Base-by-base conservation (phyloP, 2,797 vertebrate genomes). In the Notolabrus celidotus region DNA sequence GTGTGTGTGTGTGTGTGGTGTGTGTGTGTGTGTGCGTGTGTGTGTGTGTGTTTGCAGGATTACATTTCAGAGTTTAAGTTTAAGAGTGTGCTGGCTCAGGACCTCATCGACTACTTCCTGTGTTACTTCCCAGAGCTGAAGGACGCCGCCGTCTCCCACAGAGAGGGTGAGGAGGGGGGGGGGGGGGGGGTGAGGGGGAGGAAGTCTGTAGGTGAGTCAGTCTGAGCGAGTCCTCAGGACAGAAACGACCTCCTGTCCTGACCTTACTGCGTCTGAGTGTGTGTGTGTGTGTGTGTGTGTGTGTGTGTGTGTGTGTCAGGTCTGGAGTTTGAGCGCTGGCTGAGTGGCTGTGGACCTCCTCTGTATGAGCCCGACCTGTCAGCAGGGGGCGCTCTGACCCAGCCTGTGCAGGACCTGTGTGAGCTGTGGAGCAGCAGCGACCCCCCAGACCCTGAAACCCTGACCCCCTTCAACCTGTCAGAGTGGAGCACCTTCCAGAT, bases 401-500 rank as follows among this genome's bases (percentile, higher is more conserved):
- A 77, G 55, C 96, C 97, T 0, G 97, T 98, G 63, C 95, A 97
- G 90, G 90, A 85, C 0, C 95, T 99, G 59, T 97, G 96, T 88
- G 93, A 93, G 52, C 92, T 98, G 67, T 99, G 97, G 97, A 94
- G 95, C 92, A 90, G 89, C 0, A 51, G 87, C 0, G 89, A 93
- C n/a, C 78, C 94, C 41, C 93, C 96, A 1, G 93, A 97, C 74
- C 85, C 84, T 20, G 88, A 86, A 5, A 84, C 86, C 3, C 93
- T 96, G 7, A 39, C 83, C 0, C 90, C 92, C 75, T 95, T 94
- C 59, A 95, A 99, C 92, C 95, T 99, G 57, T 94, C 95, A 7
- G 91, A 95, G 66, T 99, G 97, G 97, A 96, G 93, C 91, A 97
- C 96, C 63, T 98, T 99, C 84, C 97, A 99, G 93, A 96, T 95